phyloP scores from a whole-genome alignment of 2,888 invertebrate genomes.

The Aleiodes leptofemur region DNA sequence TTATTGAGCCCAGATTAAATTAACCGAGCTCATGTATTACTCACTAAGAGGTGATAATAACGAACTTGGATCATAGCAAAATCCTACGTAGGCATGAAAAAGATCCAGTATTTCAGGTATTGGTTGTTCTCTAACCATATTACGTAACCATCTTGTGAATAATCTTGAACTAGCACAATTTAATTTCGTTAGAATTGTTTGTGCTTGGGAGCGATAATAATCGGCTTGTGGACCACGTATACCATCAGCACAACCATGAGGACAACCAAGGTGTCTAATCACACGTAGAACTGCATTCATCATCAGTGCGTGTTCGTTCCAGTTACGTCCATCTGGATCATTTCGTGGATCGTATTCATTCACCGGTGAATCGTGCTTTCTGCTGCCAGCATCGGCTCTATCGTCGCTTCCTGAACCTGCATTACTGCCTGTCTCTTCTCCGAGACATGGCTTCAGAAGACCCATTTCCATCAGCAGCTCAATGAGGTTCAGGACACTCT shows the following conservation, averaged over 20 bases:
- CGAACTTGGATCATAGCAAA: constrained; percentile 93
- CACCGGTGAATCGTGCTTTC: constrained; percentile 63
- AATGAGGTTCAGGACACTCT: constrained; percentile 93
- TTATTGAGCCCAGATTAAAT: constrained; percentile 6
- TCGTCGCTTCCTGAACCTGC: constrained; percentile 66
- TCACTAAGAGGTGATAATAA: constrained; percentile 92
- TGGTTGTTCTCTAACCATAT: constrained; percentile 86
- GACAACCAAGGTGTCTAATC: constrained; percentile 93
- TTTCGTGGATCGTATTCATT: constrained; percentile 59
- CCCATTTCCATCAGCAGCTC: constrained; percentile 95
- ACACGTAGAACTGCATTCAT: constrained; percentile 85
- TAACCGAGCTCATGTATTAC: constrained; percentile 70
- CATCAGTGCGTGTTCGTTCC: constrained; percentile 82
- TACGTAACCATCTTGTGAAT: constrained; percentile 82
- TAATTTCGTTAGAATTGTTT: constrained; percentile 85
- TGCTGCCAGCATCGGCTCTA: constrained; percentile 57
- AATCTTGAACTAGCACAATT: constrained; percentile 82
- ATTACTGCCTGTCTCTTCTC: constrained; percentile 77
- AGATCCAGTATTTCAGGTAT: constrained; percentile 93
- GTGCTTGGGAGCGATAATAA: constrained; percentile 91
- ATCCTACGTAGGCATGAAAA: constrained; percentile 96
- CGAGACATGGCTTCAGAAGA: constrained; percentile 80
- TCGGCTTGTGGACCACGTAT: constrained; percentile 91
- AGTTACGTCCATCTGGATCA: constrained; percentile 52
- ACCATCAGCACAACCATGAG: constrained; percentile 91